A percentile compares a stretch with the other conserved stretches of the same genome.
These are phyloP conservation scores for Lobophora halterata DNA, from an alignment of 2,888 invertebrate genomes.

Conservation along the genomic window DNA sequence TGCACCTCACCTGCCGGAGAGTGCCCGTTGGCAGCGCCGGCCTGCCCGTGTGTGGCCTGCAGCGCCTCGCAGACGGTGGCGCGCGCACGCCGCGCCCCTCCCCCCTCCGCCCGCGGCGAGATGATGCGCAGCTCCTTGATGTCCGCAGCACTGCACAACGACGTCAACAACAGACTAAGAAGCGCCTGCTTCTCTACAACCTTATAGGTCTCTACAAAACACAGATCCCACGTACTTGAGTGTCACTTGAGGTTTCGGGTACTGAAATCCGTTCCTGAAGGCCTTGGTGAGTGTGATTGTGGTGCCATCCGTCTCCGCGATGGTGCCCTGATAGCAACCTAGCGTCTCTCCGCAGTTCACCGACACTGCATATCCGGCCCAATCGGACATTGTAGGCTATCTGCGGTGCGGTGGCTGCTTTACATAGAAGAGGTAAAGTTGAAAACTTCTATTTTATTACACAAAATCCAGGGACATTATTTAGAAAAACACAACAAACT, in stretches of 20 bases:
- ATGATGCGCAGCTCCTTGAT: slow-evolving; percentile 89
- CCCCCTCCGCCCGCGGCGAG: slow-evolving; percentile 77
- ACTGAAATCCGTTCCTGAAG: slow-evolving; percentile 88
- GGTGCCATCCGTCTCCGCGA: slow-evolving; percentile 85
- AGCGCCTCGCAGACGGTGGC: slow-evolving; percentile 68
- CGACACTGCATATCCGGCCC: slow-evolving; percentile 91
- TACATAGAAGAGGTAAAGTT: too few relatives aligned
- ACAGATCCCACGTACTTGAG: slow-evolving; percentile 58
- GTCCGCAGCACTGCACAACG: slow-evolving; percentile 82
- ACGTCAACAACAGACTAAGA: background rate
- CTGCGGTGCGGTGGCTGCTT: too few relatives aligned
- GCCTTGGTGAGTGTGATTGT: slow-evolving; percentile 89
- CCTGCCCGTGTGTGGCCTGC: slow-evolving; percentile 58
- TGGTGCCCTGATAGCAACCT: slow-evolving; percentile 90
- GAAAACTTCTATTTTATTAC: too few relatives aligned
- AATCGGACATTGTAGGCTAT: slow-evolving; percentile 82
- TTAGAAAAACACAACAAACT: too few relatives aligned
- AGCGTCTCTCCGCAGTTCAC: slow-evolving; percentile 89
- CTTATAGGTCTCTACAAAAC: too few relatives aligned
- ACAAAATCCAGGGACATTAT: too few relatives aligned
- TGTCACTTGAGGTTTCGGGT: slow-evolving; percentile 73
- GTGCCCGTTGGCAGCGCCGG: too few relatives aligned
- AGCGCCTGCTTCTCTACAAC: background rate
- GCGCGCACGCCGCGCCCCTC: slow-evolving; percentile 52
- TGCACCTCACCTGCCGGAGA: too few relatives aligned